Conservation (phyloP, 2,113 vertebrate genomes). For the Rana temporaria region DNA sequence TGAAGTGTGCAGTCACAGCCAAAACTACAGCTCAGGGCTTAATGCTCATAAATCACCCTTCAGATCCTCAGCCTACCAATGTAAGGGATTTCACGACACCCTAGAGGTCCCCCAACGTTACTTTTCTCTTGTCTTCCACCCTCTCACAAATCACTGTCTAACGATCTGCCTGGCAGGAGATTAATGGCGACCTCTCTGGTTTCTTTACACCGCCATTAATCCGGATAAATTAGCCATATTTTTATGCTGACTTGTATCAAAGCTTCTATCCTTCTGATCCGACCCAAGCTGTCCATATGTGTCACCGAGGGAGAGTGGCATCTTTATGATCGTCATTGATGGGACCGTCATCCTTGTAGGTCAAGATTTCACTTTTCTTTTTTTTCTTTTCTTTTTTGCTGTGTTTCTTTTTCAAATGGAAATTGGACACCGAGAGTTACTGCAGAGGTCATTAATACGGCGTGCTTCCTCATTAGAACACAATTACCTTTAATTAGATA, state of each 20-base stretch:
- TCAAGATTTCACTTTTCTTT: neutral
- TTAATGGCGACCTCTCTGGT: constrained; percentile 15
- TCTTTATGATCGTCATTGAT: neutral
- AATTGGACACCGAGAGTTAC: constrained; percentile 13
- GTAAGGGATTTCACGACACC: constrained; percentile 1
- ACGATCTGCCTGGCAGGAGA: constrained; percentile 18
- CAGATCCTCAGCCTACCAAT: neutral
- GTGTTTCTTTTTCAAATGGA: neutral
- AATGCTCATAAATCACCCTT: constrained; percentile 22
- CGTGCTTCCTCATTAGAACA: neutral
- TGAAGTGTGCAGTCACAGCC: constrained; percentile 28
- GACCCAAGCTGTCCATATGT: constrained; percentile 8
- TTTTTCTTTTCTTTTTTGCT: too few species aligned
- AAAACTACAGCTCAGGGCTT: constrained; percentile 44
- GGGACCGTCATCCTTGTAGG: neutral
- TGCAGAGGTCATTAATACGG: neutral
- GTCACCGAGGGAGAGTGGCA: neutral
- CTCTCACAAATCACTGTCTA: constrained; percentile 26
- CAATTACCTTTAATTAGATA: constrained; percentile 27
- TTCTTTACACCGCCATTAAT: constrained; percentile 34
- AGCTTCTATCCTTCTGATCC: neutral
- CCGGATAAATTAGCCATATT: constrained; percentile 8
- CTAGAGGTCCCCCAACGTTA: constrained; percentile 36
- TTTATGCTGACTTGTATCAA: neutral
- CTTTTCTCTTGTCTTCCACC: neutral